Base-by-base conservation (phyloP, 2,113 vertebrate species). In the Hemicordylus capensis region DNA sequence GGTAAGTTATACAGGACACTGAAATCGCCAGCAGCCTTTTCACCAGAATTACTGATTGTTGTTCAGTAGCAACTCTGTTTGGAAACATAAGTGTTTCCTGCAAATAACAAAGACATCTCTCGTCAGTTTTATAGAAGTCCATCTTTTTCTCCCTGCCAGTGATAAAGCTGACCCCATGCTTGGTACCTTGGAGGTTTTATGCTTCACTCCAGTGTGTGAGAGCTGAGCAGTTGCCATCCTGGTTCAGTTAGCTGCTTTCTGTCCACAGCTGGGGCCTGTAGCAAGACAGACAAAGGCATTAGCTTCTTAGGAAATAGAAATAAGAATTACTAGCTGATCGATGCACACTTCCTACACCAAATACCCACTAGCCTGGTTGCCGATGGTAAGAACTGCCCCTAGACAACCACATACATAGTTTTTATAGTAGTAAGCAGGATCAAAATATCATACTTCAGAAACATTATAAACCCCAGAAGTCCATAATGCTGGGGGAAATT, bases 1-100 rank as follows among this genome's bases (percentile, higher is more conserved):
- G 86, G 84, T 97, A 97, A 1, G 95, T 97, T 46, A 97, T 93
- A 22, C 95, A 96, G 26, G 96, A 97, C 22, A 97, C 42, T 0
- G 94, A 96, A 88, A 92, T 87, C 28, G 95, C 96, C 89, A 97
- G 90, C 22, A 97, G 95, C 31, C 84, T 95, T 76, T 97, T 96
- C 93, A 97, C 92, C 92, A 96, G 89, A 85, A 89, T 85, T 88
- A 95, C 1, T 3, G 96, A 97, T 86, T 97, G 91, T 39, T 91
- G 91, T 88, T 94, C 90, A 0, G 91, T 93, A 48, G 46, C 66
- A 42, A 96, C 73, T 84, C 83, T 84, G 64, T 46, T 87, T 83
- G 95, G 95, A 67, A 97, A 95, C 58, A 91, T 17, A 85, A 87
- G 15, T 0, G n/a, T 31, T 4, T 89, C 93, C 94, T 94, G 88